These are phyloP conservation scores for Phaonia tiefii DNA, from an alignment of 2,888 invertebrate genomes.

Conservation along the genomic window DNA sequence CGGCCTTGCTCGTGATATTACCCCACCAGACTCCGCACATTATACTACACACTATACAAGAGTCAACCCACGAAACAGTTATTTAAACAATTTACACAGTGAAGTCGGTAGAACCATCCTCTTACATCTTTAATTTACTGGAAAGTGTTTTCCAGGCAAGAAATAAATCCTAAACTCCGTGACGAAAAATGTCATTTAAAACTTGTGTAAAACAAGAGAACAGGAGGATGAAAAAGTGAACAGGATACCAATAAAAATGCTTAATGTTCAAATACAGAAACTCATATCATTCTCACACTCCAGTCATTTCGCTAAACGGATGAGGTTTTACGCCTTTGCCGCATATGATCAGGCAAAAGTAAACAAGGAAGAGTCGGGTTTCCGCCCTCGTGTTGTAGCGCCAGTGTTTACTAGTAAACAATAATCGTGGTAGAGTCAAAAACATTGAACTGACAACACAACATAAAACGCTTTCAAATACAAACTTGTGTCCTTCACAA, in stretches of 20 bases:
- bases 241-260: conserved; percentile 6
- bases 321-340: conserved; percentile 63
- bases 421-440: conserved; percentile 62
- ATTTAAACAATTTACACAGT: conserved; percentile 37
- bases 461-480: conserved; percentile 2
- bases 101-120: conserved; percentile 30
- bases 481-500: conserved; percentile 14
- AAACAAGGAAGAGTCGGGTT: conserved; percentile 17
- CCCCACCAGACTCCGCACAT: conserved; percentile 9
- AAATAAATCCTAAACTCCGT: conserved; percentile 60
- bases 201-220: conserved; percentile 60
- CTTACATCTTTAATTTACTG: neutral
- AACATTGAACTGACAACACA: conserved; percentile 40
- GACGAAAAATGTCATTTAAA: conserved; percentile 65
- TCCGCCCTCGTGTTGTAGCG: conserved; percentile 34
- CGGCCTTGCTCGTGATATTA: conserved; percentile 19
- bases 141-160: conserved; percentile 45
- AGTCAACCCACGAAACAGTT: conserved; percentile 39
- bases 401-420: conserved; percentile 54
- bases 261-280: neutral
- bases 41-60: neutral
- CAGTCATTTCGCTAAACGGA: conserved; percentile 47
- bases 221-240: conserved; percentile 47
- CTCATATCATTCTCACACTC: neutral
- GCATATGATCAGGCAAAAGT: neutral